A percentile compares a stretch with the other conserved stretches of the same genome.
phyloP scores from a whole-genome alignment of 64 coral and sea anemone genomes.

The Catalaphyllia jardinei region DNA sequence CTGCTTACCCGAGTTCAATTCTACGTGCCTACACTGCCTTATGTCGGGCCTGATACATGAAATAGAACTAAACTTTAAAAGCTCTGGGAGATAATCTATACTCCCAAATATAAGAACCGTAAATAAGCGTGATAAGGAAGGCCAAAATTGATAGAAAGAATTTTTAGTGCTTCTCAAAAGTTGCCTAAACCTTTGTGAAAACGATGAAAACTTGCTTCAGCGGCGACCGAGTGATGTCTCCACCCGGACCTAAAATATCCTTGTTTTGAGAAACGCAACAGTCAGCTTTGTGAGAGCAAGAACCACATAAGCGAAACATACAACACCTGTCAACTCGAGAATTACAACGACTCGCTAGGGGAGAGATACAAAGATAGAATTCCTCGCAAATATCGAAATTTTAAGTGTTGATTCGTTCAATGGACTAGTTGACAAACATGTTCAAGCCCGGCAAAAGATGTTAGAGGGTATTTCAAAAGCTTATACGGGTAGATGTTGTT shows the following conservation, averaged over 20 bases:
- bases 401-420: background rate
- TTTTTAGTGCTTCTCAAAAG: background rate
- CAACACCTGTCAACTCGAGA: conserved; percentile 23
- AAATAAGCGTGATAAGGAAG: background rate
- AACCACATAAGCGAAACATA: conserved; percentile 29
- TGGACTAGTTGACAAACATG: background rate
- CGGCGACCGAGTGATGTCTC: background rate
- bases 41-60: background rate
- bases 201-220: no score
- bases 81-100: background rate
- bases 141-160: background rate
- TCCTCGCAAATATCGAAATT: background rate
- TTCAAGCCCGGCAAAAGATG: background rate
- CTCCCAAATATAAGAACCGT: background rate
- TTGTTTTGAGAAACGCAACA: conserved; percentile 33
- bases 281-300: conserved; percentile 6
- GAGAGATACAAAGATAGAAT: conserved; percentile 34
- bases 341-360: conserved; percentile 16
- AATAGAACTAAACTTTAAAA: background rate
- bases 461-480: background rate
- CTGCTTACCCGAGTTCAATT: background rate
- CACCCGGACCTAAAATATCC: background rate
- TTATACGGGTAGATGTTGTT: background rate
- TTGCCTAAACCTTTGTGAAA: background rate
- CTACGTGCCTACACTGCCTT: background rate